Base-by-base conservation (phyloP, 2,113 vertebrate species). In the Oostethus manadensis region DNA sequence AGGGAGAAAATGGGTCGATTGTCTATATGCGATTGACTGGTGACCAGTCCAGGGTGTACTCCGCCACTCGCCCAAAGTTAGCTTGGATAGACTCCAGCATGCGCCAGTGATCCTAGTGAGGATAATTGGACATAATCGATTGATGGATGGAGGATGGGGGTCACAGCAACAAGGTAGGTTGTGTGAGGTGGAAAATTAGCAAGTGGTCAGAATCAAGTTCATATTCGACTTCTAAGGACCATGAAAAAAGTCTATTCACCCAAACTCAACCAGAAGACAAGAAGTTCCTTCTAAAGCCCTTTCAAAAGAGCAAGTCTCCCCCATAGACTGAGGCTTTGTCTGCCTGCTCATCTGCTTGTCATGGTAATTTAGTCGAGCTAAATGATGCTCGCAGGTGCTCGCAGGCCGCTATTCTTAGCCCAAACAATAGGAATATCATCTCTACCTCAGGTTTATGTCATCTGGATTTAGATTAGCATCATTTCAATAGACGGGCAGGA, bases 201-300 rank as follows among this genome's bases (percentile, higher is more conserved):
- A 42, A 42, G 38, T 42, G 38, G 38, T 42, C 38, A 42, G 38
- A 42, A 75, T 76, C 60, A 33, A 60, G 62, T 74, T 66, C 72
- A 65, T 72, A 78, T 74, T 77, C 77, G 83, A 78, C 80, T 69
- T 73, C 84, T 86, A 89, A 90, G 89, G 85, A 87, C 88, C 89
- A 80, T 81, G 80, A 75, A 85, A 85, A 84, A 84, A 42, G 77
- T 82, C 79, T 70, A 82, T 83, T 90, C 87, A 91, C 89, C 88
- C 35, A 42, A 82, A 84, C 85, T 79, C 77, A 62, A 64, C 71
- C 58, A 58, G 50, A 62, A 78, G 76, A 77, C 78, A 65, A 63
- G 57, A 51, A 84, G 77, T 84, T 84, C 73, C 66, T 79, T 62
- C 68, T 80, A 78, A 88, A 88, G 87, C 20, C 29, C 15, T 90